A percentile compares a stretch with the other conserved stretches of the same genome.
phyloP scores from a whole-genome alignment of 2,113 vertebrate species.

The Bubo scandiacus region DNA sequence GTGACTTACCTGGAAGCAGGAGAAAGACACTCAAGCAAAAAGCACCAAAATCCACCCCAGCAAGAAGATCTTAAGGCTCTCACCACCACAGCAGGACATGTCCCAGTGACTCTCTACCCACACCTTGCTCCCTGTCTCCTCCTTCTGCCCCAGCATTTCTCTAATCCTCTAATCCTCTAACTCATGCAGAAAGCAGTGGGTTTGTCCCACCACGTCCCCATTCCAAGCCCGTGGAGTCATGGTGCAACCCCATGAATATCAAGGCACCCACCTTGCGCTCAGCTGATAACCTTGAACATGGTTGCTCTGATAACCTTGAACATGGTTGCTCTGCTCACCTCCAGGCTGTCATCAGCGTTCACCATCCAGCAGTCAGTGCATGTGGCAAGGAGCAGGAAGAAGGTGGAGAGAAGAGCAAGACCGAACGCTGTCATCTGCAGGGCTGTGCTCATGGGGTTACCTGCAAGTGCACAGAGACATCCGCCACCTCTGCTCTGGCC shows the following conservation, averaged over 20 bases:
- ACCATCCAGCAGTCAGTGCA: slow-evolving; percentile 81
- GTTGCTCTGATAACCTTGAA: not conserved
- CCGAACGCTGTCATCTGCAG: slow-evolving; percentile 52
- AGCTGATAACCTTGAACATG: not conserved
- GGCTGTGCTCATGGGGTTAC: slow-evolving; percentile 37
- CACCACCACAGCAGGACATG: no score
- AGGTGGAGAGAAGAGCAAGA: slow-evolving; percentile 61
- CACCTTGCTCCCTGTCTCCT: not conserved
- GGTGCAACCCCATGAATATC: not conserved
- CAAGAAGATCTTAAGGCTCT: not conserved
- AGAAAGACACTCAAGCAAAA: not conserved
- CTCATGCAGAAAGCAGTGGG: not conserved
- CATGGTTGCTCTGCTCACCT: slow-evolving; percentile 59
- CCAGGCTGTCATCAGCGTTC: slow-evolving; percentile 75
- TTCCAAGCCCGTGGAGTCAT: not conserved
- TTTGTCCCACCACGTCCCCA: not conserved
- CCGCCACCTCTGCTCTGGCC: not conserved
- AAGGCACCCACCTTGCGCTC: not conserved
- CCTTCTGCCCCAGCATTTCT: not conserved
- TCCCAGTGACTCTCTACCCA: not conserved
- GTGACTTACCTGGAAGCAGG: slow-evolving; percentile 69
- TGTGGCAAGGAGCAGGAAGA: slow-evolving; percentile 72
- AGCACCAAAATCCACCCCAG: not conserved
- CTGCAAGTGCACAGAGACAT: not conserved
- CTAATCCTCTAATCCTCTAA: not conserved